Percentiles rank a stretch among this genome's conserved stretches.
Evolutionary conservation across 2,797 vertebrate genomes (phyloP).

Genomic region (Neostethus bicornis): DNA sequence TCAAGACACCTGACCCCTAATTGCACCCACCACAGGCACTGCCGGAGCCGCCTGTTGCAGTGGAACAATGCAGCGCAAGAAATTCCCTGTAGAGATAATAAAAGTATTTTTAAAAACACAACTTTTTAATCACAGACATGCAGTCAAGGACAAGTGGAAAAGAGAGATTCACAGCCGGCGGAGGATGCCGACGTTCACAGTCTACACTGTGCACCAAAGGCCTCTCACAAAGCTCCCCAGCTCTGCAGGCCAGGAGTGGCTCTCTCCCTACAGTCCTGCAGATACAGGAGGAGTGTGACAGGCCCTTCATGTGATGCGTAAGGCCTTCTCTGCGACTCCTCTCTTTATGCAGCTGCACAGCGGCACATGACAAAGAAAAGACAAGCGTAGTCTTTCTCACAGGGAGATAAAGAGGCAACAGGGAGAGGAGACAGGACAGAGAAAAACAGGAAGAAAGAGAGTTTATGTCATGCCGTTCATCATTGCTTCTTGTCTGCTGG

Average conservation of each 20-base stretch:
- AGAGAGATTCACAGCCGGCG: slow-evolving; percentile 1
- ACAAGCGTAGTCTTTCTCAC: slow-evolving; percentile 48
- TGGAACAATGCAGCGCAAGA: too few species aligned
- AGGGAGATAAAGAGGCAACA: slow-evolving; percentile 36
- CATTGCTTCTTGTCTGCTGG: slow-evolving; percentile 48
- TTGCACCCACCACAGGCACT: too few species aligned
- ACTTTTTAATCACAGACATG: slow-evolving; percentile 29
- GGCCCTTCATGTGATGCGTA: slow-evolving; percentile 42
- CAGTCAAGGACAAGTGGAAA: slow-evolving; percentile 18
- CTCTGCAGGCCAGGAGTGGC: slow-evolving; percentile 46
- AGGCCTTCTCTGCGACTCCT: slow-evolving; percentile 36
- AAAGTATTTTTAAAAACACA: too few species aligned
- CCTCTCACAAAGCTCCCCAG: slow-evolving; percentile 18
- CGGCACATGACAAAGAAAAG: slow-evolving; percentile 42
- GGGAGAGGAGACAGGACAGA: slow-evolving; percentile 25
- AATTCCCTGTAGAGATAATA: too few species aligned
- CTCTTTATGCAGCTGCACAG: slow-evolving; percentile 39
- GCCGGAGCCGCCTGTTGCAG: too few species aligned
- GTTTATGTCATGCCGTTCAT: slow-evolving; percentile 59
- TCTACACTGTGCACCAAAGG: slow-evolving; percentile 22
- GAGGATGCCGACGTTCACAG: background rate
- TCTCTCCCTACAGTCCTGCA: slow-evolving; percentile 36
- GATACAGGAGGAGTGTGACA: slow-evolving; percentile 42
- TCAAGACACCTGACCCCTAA: too few species aligned
- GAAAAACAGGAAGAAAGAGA: slow-evolving; percentile 20